Evolutionary conservation across 1,140 invertebrate genomes (phyloP), one percentile per base, ranked within the genome.

Genomic region (Mylabris phalerata): DNA sequence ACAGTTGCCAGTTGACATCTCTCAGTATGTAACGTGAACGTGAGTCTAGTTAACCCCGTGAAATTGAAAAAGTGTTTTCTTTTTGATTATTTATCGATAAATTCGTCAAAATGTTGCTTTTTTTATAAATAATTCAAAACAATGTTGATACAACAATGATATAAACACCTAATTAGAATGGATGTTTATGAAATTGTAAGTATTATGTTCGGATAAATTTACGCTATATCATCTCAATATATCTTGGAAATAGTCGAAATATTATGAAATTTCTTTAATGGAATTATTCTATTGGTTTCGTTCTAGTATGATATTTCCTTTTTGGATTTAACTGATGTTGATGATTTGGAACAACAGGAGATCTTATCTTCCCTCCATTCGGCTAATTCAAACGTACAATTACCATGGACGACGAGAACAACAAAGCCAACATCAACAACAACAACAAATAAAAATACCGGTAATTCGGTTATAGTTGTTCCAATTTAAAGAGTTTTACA

Each of bases 261-360:
- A 27, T 10, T 32, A 39, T 24, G 26, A 27, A n/a, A 51, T 50
- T 32, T 32, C 32, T 32, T 32, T 19, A 19, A 19, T 19, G 19
- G 19, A 19, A 1, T 19, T 19, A 19, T 19, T 19, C 19, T 19
- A 19, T 19, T 38, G n/a, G 9, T 27, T 48, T 32, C 40, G 38
- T 64, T 64, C 9, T 49, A 66, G 66, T 5, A 58, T 24, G 44
- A 41, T 48, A 58, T 69, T 40, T 50, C 64, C 24, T 73, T 73
- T 52, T 54, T 73, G 47, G 72, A 73, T 62, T 61, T 73, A 19
- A 72, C 48, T 47, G 72, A 61, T 39, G 64, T 73, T 1, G 70
- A 72, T 6, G 69, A 71, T 25, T 50, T 55, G 11, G 72, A 73
- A 60, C 63, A 58, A 50, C 55, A 62, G 9, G 60, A 54, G 43